Evolutionary conservation across 2,113 vertebrate species (phyloP).

Genomic region (Engystomops pustulosus): DNA sequence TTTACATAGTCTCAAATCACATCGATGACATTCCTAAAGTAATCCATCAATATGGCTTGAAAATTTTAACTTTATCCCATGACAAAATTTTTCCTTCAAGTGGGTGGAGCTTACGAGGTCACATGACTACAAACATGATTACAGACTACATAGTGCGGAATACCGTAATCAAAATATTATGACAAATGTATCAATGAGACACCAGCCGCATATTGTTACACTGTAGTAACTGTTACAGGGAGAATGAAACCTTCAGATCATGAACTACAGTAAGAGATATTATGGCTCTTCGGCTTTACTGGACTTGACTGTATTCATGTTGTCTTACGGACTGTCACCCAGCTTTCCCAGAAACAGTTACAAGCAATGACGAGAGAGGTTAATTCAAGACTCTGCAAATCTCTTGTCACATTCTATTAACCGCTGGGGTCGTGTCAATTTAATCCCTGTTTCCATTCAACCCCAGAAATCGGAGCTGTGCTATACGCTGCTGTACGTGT

Average conservation of each 20-base stretch:
- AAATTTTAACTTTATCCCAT: neutral
- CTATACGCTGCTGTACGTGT: neutral
- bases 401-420: neutral
- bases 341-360: too few relatives aligned
- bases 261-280: too few relatives aligned
- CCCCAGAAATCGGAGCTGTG: neutral
- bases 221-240: neutral
- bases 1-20: too few relatives aligned
- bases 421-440: neutral
- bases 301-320: neutral
- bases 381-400: neutral
- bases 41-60: neutral
- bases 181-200: neutral
- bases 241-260: too few relatives aligned
- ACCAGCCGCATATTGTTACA: neutral
- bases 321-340: too few relatives aligned
- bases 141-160: neutral
- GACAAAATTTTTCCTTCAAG: neutral
- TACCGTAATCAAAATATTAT: neutral
- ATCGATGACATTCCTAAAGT: neutral
- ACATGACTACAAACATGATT: neutral
- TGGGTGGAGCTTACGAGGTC: neutral
- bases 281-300: too few relatives aligned
- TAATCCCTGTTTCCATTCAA: neutral
- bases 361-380: neutral